Evolutionary conservation across 2,797 vertebrate species (phyloP).

Genomic region (Scarus forsteni): DNA sequence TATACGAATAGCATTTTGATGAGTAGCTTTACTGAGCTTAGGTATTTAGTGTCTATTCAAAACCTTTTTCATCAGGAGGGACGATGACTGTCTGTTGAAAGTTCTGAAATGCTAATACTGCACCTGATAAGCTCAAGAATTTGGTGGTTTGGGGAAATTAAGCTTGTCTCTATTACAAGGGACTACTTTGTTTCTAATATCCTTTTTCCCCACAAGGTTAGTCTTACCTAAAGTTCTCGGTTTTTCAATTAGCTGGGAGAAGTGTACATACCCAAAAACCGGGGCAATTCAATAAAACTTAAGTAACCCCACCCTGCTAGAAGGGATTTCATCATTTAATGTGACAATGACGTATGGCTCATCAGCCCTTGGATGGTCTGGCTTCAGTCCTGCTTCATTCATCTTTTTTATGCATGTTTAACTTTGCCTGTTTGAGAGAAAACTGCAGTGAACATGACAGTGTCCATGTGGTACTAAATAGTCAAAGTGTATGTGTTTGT

Average conservation of each 20-base stretch:
- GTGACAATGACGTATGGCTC: conserved; percentile 44
- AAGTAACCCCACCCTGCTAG: conserved; percentile 12
- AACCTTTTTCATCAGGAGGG: too few species aligned
- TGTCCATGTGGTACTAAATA: too few species aligned
- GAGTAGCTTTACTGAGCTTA: too few species aligned
- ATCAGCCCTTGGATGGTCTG: conserved; percentile 33
- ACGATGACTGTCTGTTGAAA: too few species aligned
- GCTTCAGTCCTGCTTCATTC: conserved; percentile 23
- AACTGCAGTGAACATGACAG: not conserved
- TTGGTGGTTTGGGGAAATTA: too few species aligned
- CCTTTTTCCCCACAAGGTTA: too few species aligned
- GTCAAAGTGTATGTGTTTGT: not conserved
- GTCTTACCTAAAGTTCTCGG: conserved; percentile 23
- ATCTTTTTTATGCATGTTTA: conserved; percentile 32
- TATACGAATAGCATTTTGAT: too few species aligned
- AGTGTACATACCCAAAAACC: conserved; percentile 22
- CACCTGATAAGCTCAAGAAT: too few species aligned
- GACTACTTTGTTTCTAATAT: conserved; percentile 3
- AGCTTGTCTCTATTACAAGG: not conserved
- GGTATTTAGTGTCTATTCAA: too few species aligned
- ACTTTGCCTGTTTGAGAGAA: conserved; percentile 10
- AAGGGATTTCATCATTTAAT: conserved; percentile 13
- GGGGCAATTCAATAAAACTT: conserved; percentile 22
- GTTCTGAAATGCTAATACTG: too few species aligned
- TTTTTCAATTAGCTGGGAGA: conserved; percentile 31